Percentiles rank a stretch among this genome's conserved stretches.
These are phyloP conservation scores for Rhamnusium bicolor DNA, from an alignment of 2,888 invertebrate species.

Conservation along the genomic window DNA sequence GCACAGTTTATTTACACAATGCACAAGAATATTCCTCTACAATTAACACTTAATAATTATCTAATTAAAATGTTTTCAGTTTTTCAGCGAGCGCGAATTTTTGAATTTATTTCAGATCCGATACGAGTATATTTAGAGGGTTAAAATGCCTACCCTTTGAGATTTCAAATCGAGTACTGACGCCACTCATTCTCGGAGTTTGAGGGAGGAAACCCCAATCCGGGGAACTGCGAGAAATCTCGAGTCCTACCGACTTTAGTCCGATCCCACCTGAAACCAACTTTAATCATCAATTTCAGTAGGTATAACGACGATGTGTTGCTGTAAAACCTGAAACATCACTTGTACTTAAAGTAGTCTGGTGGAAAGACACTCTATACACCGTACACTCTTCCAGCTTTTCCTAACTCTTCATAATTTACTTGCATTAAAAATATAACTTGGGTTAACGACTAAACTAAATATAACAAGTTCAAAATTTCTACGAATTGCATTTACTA, in stretches of 20 bases:
- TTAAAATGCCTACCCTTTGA: slow-evolving; percentile 59
- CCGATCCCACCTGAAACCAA: slow-evolving; percentile 66
- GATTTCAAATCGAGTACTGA: slow-evolving; percentile 67
- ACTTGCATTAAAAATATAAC: slow-evolving; percentile 15
- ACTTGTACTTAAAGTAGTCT: slow-evolving; percentile 29
- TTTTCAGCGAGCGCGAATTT: slow-evolving; percentile 23
- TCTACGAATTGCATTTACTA: not conserved
- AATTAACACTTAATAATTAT: slow-evolving; percentile 13
- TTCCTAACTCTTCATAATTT: slow-evolving; percentile 2
- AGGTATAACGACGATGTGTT: slow-evolving; percentile 44
- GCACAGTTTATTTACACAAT: slow-evolving; percentile 27
- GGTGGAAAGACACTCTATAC: not conserved
- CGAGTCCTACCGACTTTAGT: slow-evolving; percentile 52
- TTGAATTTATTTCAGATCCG: slow-evolving; percentile 5
- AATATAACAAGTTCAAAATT: not conserved
- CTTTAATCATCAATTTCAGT: slow-evolving; percentile 66
- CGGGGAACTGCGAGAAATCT: slow-evolving; percentile 45
- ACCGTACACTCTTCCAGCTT: not conserved
- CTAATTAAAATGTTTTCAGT: slow-evolving; percentile 14
- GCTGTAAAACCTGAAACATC: slow-evolving; percentile 54
- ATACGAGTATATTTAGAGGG: slow-evolving; percentile 45
- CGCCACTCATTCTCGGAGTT: slow-evolving; percentile 66
- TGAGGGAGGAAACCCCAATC: slow-evolving; percentile 66
- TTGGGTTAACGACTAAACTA: not conserved
- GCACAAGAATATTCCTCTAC: slow-evolving; percentile 15